Percentiles rank a stretch among this genome's conserved stretches.
Conservation (phyloP, 30 jellyfish, hydroid and myxozoan genomes). For the Aurelia aurita region DNA sequence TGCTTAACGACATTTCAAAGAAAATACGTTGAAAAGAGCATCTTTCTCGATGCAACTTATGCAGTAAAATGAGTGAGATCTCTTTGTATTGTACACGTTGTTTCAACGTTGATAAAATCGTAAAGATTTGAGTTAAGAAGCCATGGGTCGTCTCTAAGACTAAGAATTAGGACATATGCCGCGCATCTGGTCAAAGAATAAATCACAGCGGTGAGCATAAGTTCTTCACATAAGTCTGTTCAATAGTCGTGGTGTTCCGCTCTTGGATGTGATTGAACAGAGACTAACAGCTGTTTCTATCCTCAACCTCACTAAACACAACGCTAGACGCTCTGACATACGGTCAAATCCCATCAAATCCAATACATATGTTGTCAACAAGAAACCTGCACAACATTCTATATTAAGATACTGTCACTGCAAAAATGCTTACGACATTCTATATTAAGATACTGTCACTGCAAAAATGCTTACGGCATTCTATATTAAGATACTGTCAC, state of each 20-base stretch:
- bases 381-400: too few species aligned
- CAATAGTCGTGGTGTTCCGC: not conserved
- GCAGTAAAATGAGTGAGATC: too few species aligned
- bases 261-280: slow-evolving; percentile 3
- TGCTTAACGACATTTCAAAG: too few species aligned
- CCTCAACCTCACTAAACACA: not conserved
- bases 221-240: not conserved
- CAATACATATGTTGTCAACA: too few species aligned
- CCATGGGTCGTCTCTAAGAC: not conserved
- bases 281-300: slow-evolving; percentile 14
- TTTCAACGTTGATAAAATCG: not conserved
- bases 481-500: too few species aligned
- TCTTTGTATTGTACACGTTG: too few species aligned
- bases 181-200: slow-evolving; percentile 16
- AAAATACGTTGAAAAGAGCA: too few species aligned
- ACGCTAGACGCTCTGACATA: not conserved
- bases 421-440: too few species aligned
- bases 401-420: too few species aligned
- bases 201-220: slow-evolving; percentile 37
- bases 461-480: too few species aligned
- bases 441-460: too few species aligned
- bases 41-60: too few species aligned
- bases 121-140: slow-evolving; percentile 3
- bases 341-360: not conserved
- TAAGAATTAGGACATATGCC: slow-evolving; percentile 18